Percentiles rank a stretch among this genome's conserved stretches.
These are phyloP conservation scores for Rhinolophus ferrumequinum DNA, from an alignment of 2,113 vertebrate species.

Conservation along the genomic window DNA sequence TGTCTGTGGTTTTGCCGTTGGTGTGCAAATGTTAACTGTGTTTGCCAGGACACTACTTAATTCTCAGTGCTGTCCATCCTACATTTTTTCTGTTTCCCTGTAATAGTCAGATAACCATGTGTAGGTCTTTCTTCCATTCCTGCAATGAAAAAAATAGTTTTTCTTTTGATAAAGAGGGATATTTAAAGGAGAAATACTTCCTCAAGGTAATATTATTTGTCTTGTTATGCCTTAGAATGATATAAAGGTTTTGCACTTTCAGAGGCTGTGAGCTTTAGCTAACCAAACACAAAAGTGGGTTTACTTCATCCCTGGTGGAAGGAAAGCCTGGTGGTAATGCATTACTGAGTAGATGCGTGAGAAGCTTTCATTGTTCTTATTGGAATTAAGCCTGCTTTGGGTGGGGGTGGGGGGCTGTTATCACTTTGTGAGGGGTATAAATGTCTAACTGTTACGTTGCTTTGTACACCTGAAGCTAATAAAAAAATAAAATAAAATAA, in stretches of 20 bases:
- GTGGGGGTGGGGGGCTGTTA: no score
- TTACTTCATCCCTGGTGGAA: neutral
- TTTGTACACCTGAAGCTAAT: no score
- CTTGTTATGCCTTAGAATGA: neutral
- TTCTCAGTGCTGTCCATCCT: neutral
- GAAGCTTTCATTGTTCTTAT: neutral
- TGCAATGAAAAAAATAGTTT: neutral
- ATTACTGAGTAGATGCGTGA: neutral
- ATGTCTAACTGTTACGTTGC: no score
- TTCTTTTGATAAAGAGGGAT: conserved; percentile 41
- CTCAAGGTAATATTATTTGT: conserved; percentile 36
- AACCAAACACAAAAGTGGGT: neutral
- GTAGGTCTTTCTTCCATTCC: neutral
- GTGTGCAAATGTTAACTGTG: neutral
- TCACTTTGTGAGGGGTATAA: no score
- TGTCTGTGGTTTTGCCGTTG: neutral
- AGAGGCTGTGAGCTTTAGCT: neutral
- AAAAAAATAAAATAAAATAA: no score
- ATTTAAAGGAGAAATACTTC: conserved; percentile 55
- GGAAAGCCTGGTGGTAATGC: neutral
- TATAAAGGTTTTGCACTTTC: neutral
- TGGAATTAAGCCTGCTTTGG: neutral
- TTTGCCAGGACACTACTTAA: neutral
- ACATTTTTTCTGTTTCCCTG: neutral
- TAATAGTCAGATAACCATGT: neutral